These are phyloP conservation scores for Caenorhabditis sulstoni DNA, from an alignment of 2,888 invertebrate species.

Conservation along the genomic window DNA sequence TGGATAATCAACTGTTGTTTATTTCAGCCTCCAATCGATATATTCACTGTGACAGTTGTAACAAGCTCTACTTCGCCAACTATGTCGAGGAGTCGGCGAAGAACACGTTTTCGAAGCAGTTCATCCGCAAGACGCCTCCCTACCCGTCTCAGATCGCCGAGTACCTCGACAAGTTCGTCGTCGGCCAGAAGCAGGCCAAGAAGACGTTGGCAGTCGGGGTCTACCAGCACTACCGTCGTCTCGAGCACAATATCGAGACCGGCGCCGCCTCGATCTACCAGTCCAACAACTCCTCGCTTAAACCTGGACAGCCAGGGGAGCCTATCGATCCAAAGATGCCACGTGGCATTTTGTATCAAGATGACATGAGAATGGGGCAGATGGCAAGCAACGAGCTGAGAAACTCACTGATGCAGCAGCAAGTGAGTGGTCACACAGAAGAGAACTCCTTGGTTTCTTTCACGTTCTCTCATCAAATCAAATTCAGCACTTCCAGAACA, in stretches of 20 bases:
- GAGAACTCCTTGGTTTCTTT: no score
- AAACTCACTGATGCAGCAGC: constrained; percentile 47
- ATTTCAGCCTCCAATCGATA: constrained; percentile 73
- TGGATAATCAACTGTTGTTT: no score
- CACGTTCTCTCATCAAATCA: constrained; percentile 4
- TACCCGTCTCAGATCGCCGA: constrained; percentile 88
- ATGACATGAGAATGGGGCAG: constrained; percentile 64
- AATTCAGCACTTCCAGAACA: constrained; percentile 42
- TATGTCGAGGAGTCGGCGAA: constrained; percentile 62
- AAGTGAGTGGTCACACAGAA: constrained; percentile 3
- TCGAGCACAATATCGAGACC: constrained; percentile 88
- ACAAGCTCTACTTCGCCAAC: constrained; percentile 71
- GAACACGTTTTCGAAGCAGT: constrained; percentile 41
- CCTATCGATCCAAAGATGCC: constrained; percentile 62
- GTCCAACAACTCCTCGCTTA: neutral
- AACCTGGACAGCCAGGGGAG: neutral
- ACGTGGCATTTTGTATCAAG: constrained; percentile 69
- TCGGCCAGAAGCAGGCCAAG: constrained; percentile 89
- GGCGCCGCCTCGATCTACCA: constrained; percentile 63
- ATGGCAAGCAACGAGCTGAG: constrained; percentile 58
- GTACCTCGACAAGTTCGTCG: constrained; percentile 95
- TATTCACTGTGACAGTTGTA: constrained; percentile 76
- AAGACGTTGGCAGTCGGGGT: constrained; percentile 97
- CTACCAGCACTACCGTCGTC: constrained; percentile 96
- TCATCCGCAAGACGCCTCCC: constrained; percentile 63